Base-by-base conservation (phyloP, 2,888 invertebrate genomes). In the Platynereis dumerilii region DNA sequence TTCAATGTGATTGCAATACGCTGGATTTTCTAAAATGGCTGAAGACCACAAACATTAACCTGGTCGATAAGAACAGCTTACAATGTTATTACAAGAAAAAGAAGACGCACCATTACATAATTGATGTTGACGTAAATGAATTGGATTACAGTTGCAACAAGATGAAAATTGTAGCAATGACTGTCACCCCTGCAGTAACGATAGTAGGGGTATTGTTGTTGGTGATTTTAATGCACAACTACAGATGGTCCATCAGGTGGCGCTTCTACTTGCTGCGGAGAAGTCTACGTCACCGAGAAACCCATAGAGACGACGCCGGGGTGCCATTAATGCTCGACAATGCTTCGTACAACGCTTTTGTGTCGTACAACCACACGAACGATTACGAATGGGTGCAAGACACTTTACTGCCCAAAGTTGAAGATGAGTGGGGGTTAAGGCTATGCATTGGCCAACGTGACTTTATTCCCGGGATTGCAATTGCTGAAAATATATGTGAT, bases 391-490 rank as follows among this genome's bases (percentile, higher is more conserved):
- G 48, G 48, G 22, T 48, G 22, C n/a, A 22, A 7, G 22, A 48
- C 17, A n/a, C 20, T 7, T 48, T 48, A 48, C 48, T 20, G 7
- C 48, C 48, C n/a, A n/a, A 48, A 48, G 48, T 48, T 10, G 48
- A 48, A 22, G 48, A 48, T 7, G 7, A 5, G 17, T 48, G 48
- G 48, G 48, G 22, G 7, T 20, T 48, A 10, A 22, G 7, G 17
- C 48, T 48, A n/a, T 48, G 48, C 48, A 48, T 48, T n/a, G 48
- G 48, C 22, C n/a, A 48, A n/a, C 7, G 48, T 10, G 48, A 48
- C 17, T 48, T 48, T 48, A n/a, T 48, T 20, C 48, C 48, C 17
- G 48, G 48, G 7, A 22, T 48, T n/a, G 3, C 48, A 7, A 48
- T 48, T 22, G 20, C 48, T 12, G 48, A 48, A n/a, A 48, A 48